Conservation (phyloP, 2,888 invertebrate genomes). For the Fragum sueziense region DNA sequence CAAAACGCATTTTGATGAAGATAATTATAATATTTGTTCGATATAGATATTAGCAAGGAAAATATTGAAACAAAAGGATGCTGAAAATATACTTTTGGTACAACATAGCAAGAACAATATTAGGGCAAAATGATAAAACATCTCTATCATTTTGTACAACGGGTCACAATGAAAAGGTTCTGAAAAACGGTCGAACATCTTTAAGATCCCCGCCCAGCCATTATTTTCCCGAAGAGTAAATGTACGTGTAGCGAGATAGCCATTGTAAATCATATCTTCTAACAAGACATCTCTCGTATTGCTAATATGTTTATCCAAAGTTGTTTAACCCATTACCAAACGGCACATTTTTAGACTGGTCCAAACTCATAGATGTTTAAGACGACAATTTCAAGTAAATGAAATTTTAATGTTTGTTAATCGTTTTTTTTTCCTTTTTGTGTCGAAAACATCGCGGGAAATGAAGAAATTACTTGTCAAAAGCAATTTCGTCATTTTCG, state of each 20-base stretch:
- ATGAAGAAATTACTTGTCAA: too few species aligned
- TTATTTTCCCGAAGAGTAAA: not conserved
- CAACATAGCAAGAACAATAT: not conserved
- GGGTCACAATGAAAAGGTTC: not conserved
- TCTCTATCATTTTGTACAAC: not conserved
- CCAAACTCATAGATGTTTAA: too few species aligned
- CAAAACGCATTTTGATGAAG: too few species aligned
- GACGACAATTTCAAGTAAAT: too few species aligned
- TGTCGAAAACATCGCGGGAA: too few species aligned
- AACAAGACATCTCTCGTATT: slow-evolving; percentile 12
- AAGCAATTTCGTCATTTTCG: too few species aligned
- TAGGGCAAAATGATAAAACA: not conserved
- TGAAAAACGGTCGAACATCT: not conserved
- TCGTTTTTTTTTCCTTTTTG: not conserved
- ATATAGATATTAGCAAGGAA: too few species aligned
- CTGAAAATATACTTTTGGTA: not conserved
- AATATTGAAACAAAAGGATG: not conserved
- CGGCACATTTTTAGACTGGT: too few species aligned
- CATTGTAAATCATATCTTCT: slow-evolving; percentile 13
- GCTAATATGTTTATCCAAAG: too few species aligned
- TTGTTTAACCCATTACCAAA: too few species aligned
- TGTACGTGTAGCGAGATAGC: not conserved
- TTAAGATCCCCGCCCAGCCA: not conserved
- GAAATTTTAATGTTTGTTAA: not conserved
- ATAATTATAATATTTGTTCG: too few species aligned